A percentile compares a stretch with the other conserved stretches of the same genome.
Conservation (phyloP, 2,113 vertebrate genomes). For the Labeo rohita region DNA sequence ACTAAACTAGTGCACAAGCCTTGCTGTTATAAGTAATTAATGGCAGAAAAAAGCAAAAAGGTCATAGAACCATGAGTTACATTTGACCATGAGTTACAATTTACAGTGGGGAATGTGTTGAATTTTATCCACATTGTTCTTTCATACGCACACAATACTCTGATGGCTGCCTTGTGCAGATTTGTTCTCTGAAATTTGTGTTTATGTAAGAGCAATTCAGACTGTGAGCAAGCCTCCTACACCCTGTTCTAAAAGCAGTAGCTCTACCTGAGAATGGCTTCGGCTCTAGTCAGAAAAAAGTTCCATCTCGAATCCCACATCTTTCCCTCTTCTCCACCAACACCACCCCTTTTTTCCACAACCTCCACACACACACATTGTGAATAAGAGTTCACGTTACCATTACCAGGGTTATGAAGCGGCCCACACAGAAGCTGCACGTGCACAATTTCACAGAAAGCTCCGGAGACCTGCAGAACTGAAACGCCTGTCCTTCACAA, state of each 20-base stretch:
- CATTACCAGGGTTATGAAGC: neutral
- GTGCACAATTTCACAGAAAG: neutral
- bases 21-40: neutral
- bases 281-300: slow-evolving; percentile 15
- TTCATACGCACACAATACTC: slow-evolving; percentile 10
- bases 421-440: neutral
- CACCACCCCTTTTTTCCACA: neutral
- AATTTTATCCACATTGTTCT: neutral
- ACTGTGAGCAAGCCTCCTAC: slow-evolving; percentile 51
- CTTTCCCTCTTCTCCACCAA: slow-evolving; percentile 6
- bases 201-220: slow-evolving; percentile 63
- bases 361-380: neutral
- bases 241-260: slow-evolving; percentile 48
- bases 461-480: neutral
- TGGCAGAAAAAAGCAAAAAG: neutral
- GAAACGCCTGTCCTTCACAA: neutral
- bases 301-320: slow-evolving; percentile 23
- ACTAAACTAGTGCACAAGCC: neutral
- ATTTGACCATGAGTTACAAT: neutral
- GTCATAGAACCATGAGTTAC: neutral
- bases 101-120: neutral
- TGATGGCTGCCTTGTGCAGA: slow-evolving; percentile 24
- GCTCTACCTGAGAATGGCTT: slow-evolving; percentile 48
- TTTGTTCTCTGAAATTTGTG: slow-evolving; percentile 57
- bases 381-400: neutral